phyloP scores from a whole-genome alignment of 2,888 invertebrate species.

The Tetragonisca angustula region DNA sequence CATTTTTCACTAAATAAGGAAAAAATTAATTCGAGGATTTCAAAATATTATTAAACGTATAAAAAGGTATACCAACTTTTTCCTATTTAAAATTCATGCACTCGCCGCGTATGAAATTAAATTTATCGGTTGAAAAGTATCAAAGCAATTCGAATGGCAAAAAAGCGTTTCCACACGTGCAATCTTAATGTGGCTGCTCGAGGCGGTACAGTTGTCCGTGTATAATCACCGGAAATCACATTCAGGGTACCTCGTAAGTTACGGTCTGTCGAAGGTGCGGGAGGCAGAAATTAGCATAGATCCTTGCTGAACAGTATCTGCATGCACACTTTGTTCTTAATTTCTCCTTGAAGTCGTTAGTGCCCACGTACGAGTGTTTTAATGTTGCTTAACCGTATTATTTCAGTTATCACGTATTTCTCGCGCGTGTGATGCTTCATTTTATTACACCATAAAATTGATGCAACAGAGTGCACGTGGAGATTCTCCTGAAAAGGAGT shows the following conservation, averaged over 20 bases:
- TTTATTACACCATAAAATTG: slow-evolving; percentile 57
- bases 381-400: slow-evolving; percentile 27
- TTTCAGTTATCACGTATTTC: slow-evolving; percentile 29
- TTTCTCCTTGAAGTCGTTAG: slow-evolving; percentile 23
- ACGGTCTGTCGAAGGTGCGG: slow-evolving; percentile 5
- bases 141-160: not conserved
- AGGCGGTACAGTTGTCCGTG: not conserved
- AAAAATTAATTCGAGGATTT: too few relatives aligned
- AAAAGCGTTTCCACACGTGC: too few relatives aligned
- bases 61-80: too few relatives aligned
- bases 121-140: not conserved
- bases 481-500: slow-evolving; percentile 22
- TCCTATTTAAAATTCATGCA: too few relatives aligned
- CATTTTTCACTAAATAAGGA: too few relatives aligned
- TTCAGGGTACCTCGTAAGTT: slow-evolving; percentile 1
- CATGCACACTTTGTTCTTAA: slow-evolving; percentile 32
- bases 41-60: too few relatives aligned
- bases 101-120: too few relatives aligned
- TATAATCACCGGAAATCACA: not conserved
- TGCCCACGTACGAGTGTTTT: slow-evolving; percentile 30
- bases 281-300: slow-evolving; percentile 44
- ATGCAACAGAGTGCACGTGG: slow-evolving; percentile 21
- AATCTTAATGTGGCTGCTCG: not conserved
- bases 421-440: slow-evolving; percentile 39
- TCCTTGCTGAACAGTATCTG: slow-evolving; percentile 31